Conservation (phyloP, 2,797 vertebrate genomes). For the Pseudopleuronectes americanus region DNA sequence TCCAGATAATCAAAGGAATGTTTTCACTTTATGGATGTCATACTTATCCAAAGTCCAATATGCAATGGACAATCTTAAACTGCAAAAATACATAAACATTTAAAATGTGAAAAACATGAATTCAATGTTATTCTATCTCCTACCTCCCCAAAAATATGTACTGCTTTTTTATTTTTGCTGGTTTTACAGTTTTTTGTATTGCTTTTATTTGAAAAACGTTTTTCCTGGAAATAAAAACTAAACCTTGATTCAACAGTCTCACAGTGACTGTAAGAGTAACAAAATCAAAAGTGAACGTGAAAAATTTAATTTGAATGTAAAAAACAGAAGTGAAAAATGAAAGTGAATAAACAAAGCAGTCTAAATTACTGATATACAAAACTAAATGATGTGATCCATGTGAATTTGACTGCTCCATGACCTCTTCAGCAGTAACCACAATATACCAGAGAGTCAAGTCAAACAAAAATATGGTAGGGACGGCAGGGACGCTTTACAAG, state of each 20-base stretch:
- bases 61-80: not conserved
- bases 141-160: too few species aligned
- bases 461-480: too few species aligned
- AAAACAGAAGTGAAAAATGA: not conserved
- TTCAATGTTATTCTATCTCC: too few species aligned
- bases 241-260: not conserved
- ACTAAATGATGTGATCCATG: not conserved
- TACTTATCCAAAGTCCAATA: not conserved
- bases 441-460: too few species aligned
- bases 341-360: too few species aligned
- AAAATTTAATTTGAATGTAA: not conserved
- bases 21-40: not conserved
- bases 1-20: not conserved
- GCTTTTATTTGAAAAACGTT: not conserved
- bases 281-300: not conserved
- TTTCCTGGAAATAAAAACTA: not conserved
- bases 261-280: not conserved
- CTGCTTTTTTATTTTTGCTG: not conserved
- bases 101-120: too few species aligned
- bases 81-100: not conserved
- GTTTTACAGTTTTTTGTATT: not conserved
- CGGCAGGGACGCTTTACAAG: too few species aligned
- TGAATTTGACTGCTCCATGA: not conserved
- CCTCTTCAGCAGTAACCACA: too few species aligned
- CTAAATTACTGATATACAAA: too few species aligned